Conservation (phyloP, 2,888 invertebrate genomes). For the Sinhomidia bicolor region DNA sequence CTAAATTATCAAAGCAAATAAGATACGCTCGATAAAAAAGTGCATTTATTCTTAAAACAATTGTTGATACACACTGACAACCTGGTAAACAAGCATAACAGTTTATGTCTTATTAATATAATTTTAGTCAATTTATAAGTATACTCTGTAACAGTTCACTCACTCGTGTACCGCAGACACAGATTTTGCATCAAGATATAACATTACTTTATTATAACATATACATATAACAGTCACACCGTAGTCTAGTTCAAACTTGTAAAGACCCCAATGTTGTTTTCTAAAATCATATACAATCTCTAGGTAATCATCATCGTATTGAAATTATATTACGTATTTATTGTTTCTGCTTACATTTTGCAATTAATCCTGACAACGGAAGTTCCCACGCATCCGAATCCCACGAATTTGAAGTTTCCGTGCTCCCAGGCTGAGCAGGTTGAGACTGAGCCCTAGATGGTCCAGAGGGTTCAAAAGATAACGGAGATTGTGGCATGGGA, state of each 20-base stretch:
- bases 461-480: slow-evolving; percentile 9
- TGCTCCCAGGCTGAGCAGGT: background rate
- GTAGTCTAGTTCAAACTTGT: no score
- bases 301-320: background rate
- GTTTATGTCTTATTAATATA: no score
- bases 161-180: no score
- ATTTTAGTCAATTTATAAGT: no score
- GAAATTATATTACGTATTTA: background rate
- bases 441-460: background rate
- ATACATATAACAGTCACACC: no score
- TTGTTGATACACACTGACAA: no score
- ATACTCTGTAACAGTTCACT: no score
- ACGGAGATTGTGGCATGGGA: slow-evolving; percentile 50
- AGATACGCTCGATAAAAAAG: slow-evolving; percentile 1
- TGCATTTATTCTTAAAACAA: slow-evolving; percentile 39
- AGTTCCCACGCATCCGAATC: slow-evolving; percentile 49
- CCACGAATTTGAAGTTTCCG: slow-evolving; percentile 5
- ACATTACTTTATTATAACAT: no score
- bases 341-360: slow-evolving; percentile 50
- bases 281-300: background rate
- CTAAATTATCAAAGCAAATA: background rate
- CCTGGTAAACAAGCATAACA: no score
- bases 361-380: slow-evolving; percentile 50
- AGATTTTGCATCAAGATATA: no score
- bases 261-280: no score